Conservation (phyloP, 30 jellyfish, hydroid and myxozoan genomes). For the Morbakka virulenta region DNA sequence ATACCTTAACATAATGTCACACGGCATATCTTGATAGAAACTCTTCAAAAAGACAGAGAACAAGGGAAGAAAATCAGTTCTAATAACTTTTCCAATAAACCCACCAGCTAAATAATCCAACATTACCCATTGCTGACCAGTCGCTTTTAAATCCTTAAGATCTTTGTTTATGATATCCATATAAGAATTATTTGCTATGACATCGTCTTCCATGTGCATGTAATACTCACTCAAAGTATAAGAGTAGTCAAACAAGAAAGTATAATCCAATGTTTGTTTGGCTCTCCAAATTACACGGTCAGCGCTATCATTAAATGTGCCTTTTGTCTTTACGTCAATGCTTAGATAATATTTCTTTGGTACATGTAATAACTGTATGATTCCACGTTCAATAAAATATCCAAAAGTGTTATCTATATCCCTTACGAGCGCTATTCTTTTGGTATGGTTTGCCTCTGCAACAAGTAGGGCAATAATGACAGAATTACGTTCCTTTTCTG, state of each 20-base stretch:
- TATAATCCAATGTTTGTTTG: constrained; percentile 35
- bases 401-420: no score
- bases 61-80: constrained; percentile 2
- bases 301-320: constrained; percentile 17
- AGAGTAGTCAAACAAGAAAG: constrained; percentile 23
- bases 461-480: no score
- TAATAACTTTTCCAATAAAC: constrained; percentile 25
- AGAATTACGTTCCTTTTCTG: no score
- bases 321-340: no score
- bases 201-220: constrained; percentile 59
- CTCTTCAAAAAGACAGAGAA: neutral
- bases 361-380: no score
- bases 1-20: no score
- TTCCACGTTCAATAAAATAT: no score
- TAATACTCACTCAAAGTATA: constrained; percentile 6
- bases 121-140: constrained; percentile 18
- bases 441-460: no score
- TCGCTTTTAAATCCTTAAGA: neutral
- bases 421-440: no score
- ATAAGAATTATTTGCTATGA: constrained; percentile 1
- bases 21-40: constrained; percentile 22
- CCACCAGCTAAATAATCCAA: constrained; percentile 10
- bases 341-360: no score
- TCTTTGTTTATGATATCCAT: constrained; percentile 2
- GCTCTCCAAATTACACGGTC: constrained; percentile 39